phyloP scores from a whole-genome alignment of 2,113 vertebrate genomes.

The Stegastes partitus region DNA sequence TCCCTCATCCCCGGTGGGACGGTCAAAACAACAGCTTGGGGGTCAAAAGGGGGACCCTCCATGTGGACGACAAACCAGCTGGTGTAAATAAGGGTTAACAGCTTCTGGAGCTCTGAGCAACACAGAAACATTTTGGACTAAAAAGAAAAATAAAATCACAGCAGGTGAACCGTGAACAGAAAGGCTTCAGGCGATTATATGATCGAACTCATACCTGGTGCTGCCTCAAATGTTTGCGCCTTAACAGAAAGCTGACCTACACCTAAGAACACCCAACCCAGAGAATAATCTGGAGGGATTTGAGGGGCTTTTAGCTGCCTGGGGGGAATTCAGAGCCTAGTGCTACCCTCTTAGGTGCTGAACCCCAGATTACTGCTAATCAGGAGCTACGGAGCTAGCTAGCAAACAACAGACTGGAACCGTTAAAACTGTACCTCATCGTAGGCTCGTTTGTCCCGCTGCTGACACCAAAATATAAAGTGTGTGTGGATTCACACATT shows the following conservation, averaged over 20 bases:
- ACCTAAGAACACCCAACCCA: conserved; percentile 42
- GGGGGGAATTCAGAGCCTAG: conserved; percentile 57
- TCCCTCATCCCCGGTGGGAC: conserved; percentile 37
- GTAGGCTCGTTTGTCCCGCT: background rate
- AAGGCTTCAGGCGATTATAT: conserved; percentile 22
- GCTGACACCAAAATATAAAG: no score
- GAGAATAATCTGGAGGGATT: conserved; percentile 71
- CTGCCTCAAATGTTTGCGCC: conserved; percentile 42
- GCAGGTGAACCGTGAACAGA: conserved; percentile 2
- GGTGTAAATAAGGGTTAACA: conserved; percentile 8
- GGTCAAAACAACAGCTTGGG: conserved; percentile 77
- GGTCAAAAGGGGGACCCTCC: conserved; percentile 33
- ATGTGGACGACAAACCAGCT: conserved; percentile 32
- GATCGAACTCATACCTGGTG: conserved; percentile 37
- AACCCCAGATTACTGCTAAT: conserved; percentile 76
- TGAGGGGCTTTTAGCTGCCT: conserved; percentile 64
- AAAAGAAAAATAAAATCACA: background rate
- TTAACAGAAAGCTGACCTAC: conserved; percentile 25
- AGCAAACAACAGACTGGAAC: conserved; percentile 54
- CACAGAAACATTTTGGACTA: background rate
- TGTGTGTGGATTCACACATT: no score
- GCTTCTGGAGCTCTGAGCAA: conserved; percentile 4
- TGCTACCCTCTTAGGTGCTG: conserved; percentile 68
- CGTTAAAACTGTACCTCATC: conserved; percentile 6
- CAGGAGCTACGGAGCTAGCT: conserved; percentile 57